Evolutionary conservation across 2,797 vertebrate species (phyloP).

Genomic region (Brotula barbata): DNA sequence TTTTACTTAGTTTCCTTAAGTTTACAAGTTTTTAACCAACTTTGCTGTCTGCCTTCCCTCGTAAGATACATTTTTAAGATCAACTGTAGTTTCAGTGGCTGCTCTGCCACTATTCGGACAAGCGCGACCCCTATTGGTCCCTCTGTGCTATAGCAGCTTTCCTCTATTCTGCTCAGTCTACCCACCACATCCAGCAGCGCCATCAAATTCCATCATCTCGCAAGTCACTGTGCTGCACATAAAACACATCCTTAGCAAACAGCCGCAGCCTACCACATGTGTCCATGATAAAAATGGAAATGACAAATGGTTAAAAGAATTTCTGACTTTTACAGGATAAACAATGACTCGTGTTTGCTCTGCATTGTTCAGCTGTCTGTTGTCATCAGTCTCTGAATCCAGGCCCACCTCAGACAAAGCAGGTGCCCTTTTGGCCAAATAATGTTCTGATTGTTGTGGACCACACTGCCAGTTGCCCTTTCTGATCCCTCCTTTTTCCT

Average conservation of each 20-base stretch:
- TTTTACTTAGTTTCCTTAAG: no score
- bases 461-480: slow-evolving; percentile 62
- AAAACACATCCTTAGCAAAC: neutral
- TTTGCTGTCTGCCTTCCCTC: no score
- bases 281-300: neutral
- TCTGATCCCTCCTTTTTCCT: slow-evolving; percentile 40
- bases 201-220: slow-evolving; percentile 15
- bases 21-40: no score
- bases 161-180: neutral
- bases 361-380: slow-evolving; percentile 64
- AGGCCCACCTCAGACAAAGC: slow-evolving; percentile 63
- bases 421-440: slow-evolving; percentile 67
- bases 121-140: slow-evolving; percentile 55
- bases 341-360: slow-evolving; percentile 30
- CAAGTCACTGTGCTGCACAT: neutral
- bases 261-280: neutral
- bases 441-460: slow-evolving; percentile 70
- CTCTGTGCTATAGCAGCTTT: slow-evolving; percentile 7
- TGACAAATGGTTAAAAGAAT: slow-evolving; percentile 16
- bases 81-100: slow-evolving; percentile 44
- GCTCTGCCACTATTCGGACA: slow-evolving; percentile 4
- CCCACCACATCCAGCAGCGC: no score
- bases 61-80: no score
- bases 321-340: slow-evolving; percentile 28
- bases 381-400: slow-evolving; percentile 35